These are phyloP conservation scores for Clarias laeviceps DNA, from an alignment of 2,797 vertebrate genomes.

Conservation along the genomic window DNA sequence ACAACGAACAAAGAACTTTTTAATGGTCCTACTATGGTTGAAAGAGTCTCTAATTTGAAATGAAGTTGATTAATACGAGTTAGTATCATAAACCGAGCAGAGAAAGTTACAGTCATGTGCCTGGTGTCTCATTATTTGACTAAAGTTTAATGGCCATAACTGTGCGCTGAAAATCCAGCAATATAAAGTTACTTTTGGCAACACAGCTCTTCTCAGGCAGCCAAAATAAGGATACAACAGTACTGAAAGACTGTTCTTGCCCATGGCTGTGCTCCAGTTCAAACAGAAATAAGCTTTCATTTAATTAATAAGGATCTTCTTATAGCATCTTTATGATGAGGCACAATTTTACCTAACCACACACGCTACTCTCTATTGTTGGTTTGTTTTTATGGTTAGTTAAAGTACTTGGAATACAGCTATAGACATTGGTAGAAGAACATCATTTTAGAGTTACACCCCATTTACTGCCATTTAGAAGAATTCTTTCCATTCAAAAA, in stretches of 20 bases:
- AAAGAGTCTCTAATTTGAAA: constrained; percentile 18
- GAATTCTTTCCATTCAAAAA: background rate
- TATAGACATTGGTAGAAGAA: background rate
- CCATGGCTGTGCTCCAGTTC: constrained; percentile 11
- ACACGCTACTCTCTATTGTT: background rate
- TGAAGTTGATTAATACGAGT: constrained; percentile 31
- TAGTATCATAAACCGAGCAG: constrained; percentile 9
- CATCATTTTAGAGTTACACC: background rate
- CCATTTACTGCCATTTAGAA: background rate
- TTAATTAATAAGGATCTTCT: background rate
- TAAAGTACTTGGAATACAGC: background rate
- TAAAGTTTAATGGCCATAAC: constrained; percentile 40
- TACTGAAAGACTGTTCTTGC: constrained; percentile 13
- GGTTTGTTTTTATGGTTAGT: constrained; percentile 13
- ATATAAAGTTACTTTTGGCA: constrained; percentile 50
- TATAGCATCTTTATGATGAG: constrained; percentile 19
- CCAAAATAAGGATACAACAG: constrained; percentile 39
- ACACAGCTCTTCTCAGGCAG: constrained; percentile 10
- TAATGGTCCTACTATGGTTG: constrained; percentile 25
- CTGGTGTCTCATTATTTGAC: constrained; percentile 46
- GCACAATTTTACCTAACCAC: background rate
- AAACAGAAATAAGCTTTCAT: constrained; percentile 15
- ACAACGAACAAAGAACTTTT: constrained; percentile 24
- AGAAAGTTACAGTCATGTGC: constrained; percentile 31
- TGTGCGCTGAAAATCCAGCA: constrained; percentile 42